Percentiles rank a stretch among this genome's conserved stretches.
phyloP scores from a whole-genome alignment of 2,113 vertebrate species.

The Oreotrochilus melanogaster region DNA sequence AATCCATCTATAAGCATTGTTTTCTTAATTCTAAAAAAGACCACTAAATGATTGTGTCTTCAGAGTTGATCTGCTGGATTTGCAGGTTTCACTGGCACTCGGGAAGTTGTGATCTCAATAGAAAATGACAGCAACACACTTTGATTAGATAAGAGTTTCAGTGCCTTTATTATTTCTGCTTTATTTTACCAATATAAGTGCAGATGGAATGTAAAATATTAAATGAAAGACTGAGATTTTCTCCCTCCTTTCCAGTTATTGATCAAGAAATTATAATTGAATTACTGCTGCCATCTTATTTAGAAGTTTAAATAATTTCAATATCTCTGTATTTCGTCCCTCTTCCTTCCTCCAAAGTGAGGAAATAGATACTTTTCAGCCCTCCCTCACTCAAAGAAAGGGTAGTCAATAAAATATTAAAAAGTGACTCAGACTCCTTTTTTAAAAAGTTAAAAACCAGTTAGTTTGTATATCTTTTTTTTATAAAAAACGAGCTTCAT shows the following conservation, averaged over 20 bases:
- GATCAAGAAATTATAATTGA: conserved; percentile 60
- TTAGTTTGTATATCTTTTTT: not conserved
- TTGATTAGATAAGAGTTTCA: conserved; percentile 38
- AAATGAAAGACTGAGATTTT: not conserved
- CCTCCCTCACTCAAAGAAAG: not conserved
- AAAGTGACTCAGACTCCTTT: not conserved
- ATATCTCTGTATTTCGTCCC: conserved; percentile 7
- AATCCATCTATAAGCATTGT: not conserved
- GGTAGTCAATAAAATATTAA: not conserved
- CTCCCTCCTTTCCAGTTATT: conserved; percentile 40
- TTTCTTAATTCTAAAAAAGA: not conserved
- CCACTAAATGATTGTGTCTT: not conserved
- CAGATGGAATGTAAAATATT: conserved; percentile 70
- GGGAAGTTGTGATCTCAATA: conserved; percentile 40
- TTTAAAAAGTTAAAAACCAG: not conserved
- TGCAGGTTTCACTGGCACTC: conserved; percentile 30
- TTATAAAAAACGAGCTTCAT: not conserved
- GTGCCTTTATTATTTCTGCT: conserved; percentile 43
- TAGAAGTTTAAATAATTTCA: conserved; percentile 68
- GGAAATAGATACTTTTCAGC: not conserved
- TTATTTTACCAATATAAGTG: conserved; percentile 64
- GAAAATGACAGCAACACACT: conserved; percentile 43
- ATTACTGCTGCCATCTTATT: conserved; percentile 55
- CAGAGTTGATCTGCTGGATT: not conserved
- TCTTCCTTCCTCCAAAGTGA: not conserved